Conservation (phyloP, 2,797 vertebrate species). For the Microctenopoma stevenorrisi region DNA sequence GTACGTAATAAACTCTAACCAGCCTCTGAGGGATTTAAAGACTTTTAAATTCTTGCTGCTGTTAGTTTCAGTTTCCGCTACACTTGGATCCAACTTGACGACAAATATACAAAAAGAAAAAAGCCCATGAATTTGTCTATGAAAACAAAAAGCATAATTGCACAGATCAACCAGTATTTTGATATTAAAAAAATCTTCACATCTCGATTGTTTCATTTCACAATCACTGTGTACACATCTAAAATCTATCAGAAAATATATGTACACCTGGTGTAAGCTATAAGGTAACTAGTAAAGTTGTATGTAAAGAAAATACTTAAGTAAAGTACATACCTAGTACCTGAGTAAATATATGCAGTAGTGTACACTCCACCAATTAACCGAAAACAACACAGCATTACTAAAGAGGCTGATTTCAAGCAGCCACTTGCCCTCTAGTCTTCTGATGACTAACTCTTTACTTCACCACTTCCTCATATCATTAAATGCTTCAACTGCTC, state of each 20-base stretch:
- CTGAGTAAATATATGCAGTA: too few relatives aligned
- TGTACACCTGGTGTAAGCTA: too few relatives aligned
- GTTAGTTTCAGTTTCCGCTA: neutral
- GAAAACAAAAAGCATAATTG: neutral
- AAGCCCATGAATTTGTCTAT: neutral
- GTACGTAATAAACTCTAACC: neutral
- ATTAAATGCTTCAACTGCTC: neutral
- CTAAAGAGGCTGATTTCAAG: neutral
- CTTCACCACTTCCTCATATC: neutral
- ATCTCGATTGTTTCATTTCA: too few relatives aligned
- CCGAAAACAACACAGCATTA: too few relatives aligned
- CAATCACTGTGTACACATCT: too few relatives aligned
- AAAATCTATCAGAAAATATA: too few relatives aligned
- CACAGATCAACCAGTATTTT: too few relatives aligned
- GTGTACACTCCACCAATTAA: neutral
- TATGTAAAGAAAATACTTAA: too few relatives aligned
- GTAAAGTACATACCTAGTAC: too few relatives aligned
- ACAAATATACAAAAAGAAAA: too few relatives aligned
- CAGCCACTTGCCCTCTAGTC: neutral
- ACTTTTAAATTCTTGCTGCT: neutral
- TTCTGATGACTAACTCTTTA: slow-evolving; percentile 1
- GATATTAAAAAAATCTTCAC: too few relatives aligned
- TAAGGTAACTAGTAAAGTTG: too few relatives aligned
- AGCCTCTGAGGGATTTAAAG: neutral
- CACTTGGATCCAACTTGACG: neutral